Evolutionary conservation across 2,888 invertebrate species (phyloP).

Genomic region (Epinotia nisella): DNA sequence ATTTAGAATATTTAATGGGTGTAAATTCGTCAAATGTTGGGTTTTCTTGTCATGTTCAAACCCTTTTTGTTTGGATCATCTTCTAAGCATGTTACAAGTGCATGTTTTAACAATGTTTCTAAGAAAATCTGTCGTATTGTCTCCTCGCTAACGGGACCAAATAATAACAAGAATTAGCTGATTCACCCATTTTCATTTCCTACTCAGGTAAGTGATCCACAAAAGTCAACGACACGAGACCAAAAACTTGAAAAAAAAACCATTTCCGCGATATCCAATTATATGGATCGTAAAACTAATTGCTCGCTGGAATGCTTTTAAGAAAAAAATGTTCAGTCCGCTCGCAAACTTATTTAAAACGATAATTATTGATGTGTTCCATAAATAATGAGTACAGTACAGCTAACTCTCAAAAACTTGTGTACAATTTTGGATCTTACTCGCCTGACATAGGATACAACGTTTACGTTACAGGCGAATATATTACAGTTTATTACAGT

Average conservation of each 20-base stretch:
- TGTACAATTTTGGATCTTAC: background rate
- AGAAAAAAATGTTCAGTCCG: constrained; percentile 13
- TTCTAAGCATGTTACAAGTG: no score
- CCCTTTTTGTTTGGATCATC: no score
- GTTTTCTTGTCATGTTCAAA: no score
- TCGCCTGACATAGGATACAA: background rate
- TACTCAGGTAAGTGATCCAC: background rate
- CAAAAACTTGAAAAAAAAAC: constrained; percentile 57
- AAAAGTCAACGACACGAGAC: constrained; percentile 70
- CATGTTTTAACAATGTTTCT: no score
- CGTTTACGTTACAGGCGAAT: background rate
- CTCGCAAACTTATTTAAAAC: background rate
- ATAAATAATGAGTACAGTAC: constrained; percentile 14
- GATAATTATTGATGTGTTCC: constrained; percentile 13
- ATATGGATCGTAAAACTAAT: constrained; percentile 4
- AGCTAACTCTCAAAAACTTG: background rate
- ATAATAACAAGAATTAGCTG: no score
- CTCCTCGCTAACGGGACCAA: no score
- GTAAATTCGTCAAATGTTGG: no score
- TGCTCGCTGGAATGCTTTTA: constrained; percentile 21
- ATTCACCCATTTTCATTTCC: background rate
- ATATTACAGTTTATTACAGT: background rate
- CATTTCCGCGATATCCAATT: constrained; percentile 62
- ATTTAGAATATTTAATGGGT: no score
- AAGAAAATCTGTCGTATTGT: no score